A percentile compares a stretch with the other conserved stretches of the same genome.
These are phyloP conservation scores for Felis chaus DNA, from an alignment of 2,113 vertebrate genomes.

Conservation along the genomic window DNA sequence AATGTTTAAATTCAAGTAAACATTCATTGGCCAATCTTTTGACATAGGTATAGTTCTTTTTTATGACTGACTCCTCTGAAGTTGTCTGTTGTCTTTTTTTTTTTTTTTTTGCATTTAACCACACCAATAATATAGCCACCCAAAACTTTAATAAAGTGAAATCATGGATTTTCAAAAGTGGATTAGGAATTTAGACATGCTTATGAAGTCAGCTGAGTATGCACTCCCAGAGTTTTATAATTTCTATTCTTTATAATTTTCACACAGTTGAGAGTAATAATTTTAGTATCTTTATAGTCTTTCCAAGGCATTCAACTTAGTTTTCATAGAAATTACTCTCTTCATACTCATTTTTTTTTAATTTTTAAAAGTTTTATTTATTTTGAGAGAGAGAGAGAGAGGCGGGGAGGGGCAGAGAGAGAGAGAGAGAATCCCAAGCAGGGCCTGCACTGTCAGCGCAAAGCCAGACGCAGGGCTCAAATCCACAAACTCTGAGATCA, in stretches of 20 bases:
- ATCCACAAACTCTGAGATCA: too few species aligned
- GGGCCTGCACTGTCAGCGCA: too few species aligned
- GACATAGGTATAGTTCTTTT: neutral
- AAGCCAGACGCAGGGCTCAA: too few species aligned
- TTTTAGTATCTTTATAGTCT: slow-evolving; percentile 1
- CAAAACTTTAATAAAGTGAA: neutral
- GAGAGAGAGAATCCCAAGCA: too few species aligned
- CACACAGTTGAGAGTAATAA: neutral
- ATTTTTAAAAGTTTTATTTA: too few species aligned
- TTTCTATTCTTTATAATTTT: slow-evolving; percentile 37
- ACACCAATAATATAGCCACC: neutral
- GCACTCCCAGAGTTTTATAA: neutral
- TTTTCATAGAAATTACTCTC: slow-evolving; percentile 13
- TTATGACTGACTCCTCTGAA: neutral
- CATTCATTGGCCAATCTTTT: neutral
- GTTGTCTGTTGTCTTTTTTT: neutral
- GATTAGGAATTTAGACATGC: neutral
- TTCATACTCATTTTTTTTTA: neutral
- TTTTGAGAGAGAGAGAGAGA: too few species aligned
- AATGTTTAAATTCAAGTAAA: neutral
- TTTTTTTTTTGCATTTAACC: slow-evolving; percentile 9
- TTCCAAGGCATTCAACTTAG: neutral
- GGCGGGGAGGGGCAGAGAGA: too few species aligned
- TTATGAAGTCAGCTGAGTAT: neutral
- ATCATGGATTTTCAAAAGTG: neutral